Evolutionary conservation across 1,140 invertebrate genomes (phyloP).

Genomic region (Drosophila tani): DNA sequence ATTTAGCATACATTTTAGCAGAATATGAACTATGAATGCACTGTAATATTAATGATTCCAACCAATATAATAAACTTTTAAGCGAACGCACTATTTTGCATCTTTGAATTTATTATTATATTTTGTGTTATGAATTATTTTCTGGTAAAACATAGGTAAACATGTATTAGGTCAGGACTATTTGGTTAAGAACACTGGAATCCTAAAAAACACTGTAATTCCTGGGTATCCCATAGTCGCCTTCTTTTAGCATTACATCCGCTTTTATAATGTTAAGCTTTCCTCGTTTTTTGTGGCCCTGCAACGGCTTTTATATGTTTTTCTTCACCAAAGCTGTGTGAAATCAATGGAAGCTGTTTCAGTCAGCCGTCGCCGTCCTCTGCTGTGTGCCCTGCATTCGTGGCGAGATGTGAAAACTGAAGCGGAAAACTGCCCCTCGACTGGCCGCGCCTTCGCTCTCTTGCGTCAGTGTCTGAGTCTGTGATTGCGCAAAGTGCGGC

Average conservation of each 20-base stretch:
- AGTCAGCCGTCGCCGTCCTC: constrained; percentile 24
- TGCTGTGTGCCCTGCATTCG: neutral
- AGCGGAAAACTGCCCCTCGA: constrained; percentile 27
- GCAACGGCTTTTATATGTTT: constrained; percentile 68
- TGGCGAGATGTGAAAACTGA: constrained; percentile 16
- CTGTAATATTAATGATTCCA: too few species aligned
- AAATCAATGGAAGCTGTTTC: constrained; percentile 74
- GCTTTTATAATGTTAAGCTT: constrained; percentile 65
- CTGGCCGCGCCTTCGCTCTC: constrained; percentile 16
- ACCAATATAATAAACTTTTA: too few species aligned
- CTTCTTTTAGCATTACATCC: neutral
- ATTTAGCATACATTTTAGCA: too few species aligned
- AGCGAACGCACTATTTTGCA: too few species aligned
- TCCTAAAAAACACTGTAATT: too few species aligned
- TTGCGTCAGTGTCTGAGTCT: constrained; percentile 16
- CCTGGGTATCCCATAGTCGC: neutral
- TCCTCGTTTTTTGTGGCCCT: constrained; percentile 25
- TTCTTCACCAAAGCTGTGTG: constrained; percentile 67
- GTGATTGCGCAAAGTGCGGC: constrained; percentile 77
- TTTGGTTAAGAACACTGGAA: too few species aligned
- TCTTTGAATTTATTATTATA: too few species aligned
- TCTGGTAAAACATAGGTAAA: neutral
- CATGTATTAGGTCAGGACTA: too few species aligned
- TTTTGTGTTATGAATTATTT: too few species aligned
- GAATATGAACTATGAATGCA: too few species aligned